Percentiles rank a stretch among this genome's conserved stretches.
phyloP scores from a whole-genome alignment of 2,797 vertebrate species.

The Chromobotia macracanthus region DNA sequence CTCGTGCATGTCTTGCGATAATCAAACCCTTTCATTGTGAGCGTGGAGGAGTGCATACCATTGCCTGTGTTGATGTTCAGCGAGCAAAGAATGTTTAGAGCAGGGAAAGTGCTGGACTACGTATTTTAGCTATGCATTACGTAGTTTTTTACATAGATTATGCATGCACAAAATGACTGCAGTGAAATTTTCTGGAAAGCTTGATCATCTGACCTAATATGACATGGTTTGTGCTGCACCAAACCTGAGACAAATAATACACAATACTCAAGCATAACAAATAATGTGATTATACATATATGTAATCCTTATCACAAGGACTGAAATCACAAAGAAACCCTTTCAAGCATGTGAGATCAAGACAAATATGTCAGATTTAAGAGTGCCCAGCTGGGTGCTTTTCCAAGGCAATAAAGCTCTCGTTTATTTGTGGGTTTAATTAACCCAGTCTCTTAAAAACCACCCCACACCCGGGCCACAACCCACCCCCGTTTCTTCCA shows the following conservation, averaged over 20 bases:
- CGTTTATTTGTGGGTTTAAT: constrained; percentile 76
- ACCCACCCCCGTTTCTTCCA: constrained; percentile 62
- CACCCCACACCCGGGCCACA: constrained; percentile 31
- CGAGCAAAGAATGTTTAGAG: constrained; percentile 9
- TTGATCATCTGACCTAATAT: not conserved
- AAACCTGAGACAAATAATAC: not conserved
- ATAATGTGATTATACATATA: not conserved
- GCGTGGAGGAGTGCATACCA: constrained; percentile 49
- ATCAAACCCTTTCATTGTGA: constrained; percentile 25
- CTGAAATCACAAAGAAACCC: not conserved
- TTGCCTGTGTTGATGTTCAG: constrained; percentile 7
- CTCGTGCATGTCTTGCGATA: constrained; percentile 38
- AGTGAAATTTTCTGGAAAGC: not conserved
- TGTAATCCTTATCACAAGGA: too few species aligned
- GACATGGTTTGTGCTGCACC: not conserved
- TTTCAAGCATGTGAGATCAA: constrained; percentile 8
- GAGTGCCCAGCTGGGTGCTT: constrained; percentile 25
- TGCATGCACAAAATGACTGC: not conserved
- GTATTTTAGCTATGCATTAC: not conserved
- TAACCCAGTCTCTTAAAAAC: constrained; percentile 71
- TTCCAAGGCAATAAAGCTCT: constrained; percentile 41
- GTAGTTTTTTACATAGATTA: too few species aligned
- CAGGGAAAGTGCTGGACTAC: not conserved
- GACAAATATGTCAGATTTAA: constrained; percentile 26
- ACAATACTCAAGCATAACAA: not conserved